Percentiles rank a stretch among this genome's conserved stretches.
phyloP scores from a whole-genome alignment of 2,113 vertebrate genomes.

The Urocynchramus pylzowi region DNA sequence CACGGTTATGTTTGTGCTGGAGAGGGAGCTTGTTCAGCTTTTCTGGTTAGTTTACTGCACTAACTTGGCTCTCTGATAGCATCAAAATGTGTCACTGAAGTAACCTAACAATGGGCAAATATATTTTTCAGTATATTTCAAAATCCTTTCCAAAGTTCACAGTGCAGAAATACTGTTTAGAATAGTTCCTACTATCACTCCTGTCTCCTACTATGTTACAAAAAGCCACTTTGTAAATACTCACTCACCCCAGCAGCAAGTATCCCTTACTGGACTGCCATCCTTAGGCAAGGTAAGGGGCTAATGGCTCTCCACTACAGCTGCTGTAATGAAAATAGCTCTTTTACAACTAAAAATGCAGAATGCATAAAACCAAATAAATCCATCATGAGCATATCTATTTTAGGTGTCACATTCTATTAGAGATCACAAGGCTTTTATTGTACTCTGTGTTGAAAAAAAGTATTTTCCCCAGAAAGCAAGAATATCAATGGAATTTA shows the following conservation, averaged over 20 bases:
- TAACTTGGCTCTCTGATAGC: not conserved
- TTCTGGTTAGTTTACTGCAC: not conserved
- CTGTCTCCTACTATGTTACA: not conserved
- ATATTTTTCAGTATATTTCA: not conserved
- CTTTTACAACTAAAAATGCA: not conserved
- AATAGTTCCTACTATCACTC: not conserved
- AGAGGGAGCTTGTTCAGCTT: not conserved
- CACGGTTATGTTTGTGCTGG: not conserved
- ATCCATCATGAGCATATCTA: not conserved
- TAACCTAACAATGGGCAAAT: not conserved
- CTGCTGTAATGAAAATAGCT: not conserved
- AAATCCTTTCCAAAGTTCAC: not conserved
- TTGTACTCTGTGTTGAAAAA: too few relatives aligned
- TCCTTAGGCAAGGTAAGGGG: not conserved
- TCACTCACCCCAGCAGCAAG: not conserved
- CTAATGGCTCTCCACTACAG: not conserved
- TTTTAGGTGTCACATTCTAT: not conserved
- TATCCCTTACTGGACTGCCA: not conserved
- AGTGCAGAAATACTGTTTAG: not conserved
- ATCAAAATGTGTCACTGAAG: not conserved
- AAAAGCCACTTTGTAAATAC: not conserved
- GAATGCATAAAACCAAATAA: not conserved
- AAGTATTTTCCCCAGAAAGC: not conserved
- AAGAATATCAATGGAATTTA: not conserved
- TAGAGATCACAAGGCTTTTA: not conserved